Base-by-base conservation (phyloP, 2,113 vertebrate species). In the Oryzias javanicus region DNA sequence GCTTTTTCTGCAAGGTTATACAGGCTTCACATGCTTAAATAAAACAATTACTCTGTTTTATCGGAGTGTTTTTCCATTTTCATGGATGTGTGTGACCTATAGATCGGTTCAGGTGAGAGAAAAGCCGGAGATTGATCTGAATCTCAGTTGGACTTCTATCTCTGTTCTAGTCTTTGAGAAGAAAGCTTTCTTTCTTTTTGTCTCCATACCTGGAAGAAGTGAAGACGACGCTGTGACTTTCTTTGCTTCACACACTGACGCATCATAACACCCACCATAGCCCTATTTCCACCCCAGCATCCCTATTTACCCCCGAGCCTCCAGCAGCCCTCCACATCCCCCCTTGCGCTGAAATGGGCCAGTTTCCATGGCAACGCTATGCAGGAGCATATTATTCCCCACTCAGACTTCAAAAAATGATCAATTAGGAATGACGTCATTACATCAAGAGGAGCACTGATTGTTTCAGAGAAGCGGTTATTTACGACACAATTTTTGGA, bases 321-420 rank as follows among this genome's bases (percentile, higher is more conserved):
- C 60, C 62, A 76, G 54, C 74, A 74, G 50, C 73, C 52, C 71
- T 76, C 74, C 42, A 74, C 69, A 71, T 69, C 78, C 67, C 58
- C 67, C 58, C 60, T 55, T 55, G 58, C 68, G 76, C 55, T 78
- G 70, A 80, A 74, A 80, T 17, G 29, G 54, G 45, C 73, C 75
- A 84, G 87, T 89, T 89, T 64, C 84, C 41, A 89, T 86, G 77
- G 77, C 59, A 85, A 89, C 87, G 41, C 64, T 67, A 83, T 81
- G 84, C 50, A 71, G 78, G 76, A 59, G 79, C 66, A 79, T 70
- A 78, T 74, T 61, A 72, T 71, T 70, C 22, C 47, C 49, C 49
- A 70, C 71, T 67, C 70, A 68, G 62, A 66, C 74, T 76, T 84
- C 29, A 69, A 80, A 80, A 59, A 66, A 56, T 74, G 85, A 83